Evolutionary conservation across 2,797 vertebrate species (phyloP).

Genomic region (Eulemur rubriventer): DNA sequence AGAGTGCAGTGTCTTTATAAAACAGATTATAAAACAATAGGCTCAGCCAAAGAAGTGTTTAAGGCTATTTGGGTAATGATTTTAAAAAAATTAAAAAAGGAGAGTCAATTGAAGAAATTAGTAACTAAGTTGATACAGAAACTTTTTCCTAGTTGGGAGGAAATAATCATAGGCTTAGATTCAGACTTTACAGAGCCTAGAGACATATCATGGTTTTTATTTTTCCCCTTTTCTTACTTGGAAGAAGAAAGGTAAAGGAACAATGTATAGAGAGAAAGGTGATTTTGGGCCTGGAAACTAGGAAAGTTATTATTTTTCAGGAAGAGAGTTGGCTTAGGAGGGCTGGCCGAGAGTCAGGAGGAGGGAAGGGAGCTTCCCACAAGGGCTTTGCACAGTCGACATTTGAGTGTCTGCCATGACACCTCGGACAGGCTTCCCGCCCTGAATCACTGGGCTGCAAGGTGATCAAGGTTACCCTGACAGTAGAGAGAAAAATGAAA

Average conservation of each 20-base stretch:
- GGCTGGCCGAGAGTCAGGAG: neutral
- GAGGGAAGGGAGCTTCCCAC: neutral
- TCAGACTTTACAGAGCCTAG: neutral
- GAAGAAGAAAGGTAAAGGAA: conserved; percentile 7
- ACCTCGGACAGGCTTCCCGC: neutral
- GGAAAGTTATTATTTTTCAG: conserved; percentile 1
- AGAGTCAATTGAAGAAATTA: conserved; percentile 43
- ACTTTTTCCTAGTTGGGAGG: neutral
- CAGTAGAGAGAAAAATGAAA: neutral
- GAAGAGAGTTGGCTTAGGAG: neutral
- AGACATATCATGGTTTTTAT: neutral
- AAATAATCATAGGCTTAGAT: conserved; percentile 22
- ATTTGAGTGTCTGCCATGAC: neutral
- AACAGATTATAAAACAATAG: conserved; percentile 21
- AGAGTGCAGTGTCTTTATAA: neutral
- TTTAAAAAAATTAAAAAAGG: neutral
- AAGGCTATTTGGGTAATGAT: neutral
- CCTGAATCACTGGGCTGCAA: neutral
- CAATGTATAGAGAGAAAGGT: neutral
- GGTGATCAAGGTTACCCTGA: neutral
- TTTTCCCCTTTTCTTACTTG: neutral
- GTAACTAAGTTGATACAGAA: neutral
- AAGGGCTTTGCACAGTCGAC: neutral
- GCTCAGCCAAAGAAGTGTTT: neutral
- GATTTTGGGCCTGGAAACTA: neutral